Evolutionary conservation across 2,797 vertebrate genomes (phyloP), one percentile per base, ranked within the genome.

Genomic region (Vultur gryphus): DNA sequence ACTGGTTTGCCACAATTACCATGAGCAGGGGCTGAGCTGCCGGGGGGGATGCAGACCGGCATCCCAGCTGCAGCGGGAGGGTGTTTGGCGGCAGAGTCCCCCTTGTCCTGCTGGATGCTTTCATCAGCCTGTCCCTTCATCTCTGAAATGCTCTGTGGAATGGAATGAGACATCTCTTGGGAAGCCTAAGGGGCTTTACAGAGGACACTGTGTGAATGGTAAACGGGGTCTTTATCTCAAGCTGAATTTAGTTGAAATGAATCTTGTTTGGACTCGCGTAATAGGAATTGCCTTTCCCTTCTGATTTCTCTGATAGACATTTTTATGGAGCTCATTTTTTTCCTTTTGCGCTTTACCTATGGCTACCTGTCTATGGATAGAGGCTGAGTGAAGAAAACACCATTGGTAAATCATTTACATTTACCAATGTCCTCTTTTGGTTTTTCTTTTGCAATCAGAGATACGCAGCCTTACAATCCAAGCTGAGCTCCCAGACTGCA

Each of bases 381-480:
- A 73, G 66, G 44, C 39, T 58, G 44, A 54, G 49, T 62, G 55
- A 25, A 57, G 52, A 59, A 23, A 49, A 66, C 66, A 25, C 11
- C 16, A 0, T 33, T 57, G 59, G 54, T 62, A 51, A 78, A 90
- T 62, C 39, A 11, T 52, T 71, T 55, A 5, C 37, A 5, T 67
- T 57, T 62, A 35, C 70, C 39, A 26, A 2, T 20, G 48, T 66
- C 39, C 17, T 52, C n/a, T 41, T 26, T 6, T 15, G 35, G 20
- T 21, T n/a, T 77, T 77, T 20, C 43, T 46, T 33, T 57, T 51
- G 48, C 43, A 9, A 9, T 29, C 13, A 5, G 41, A 28, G n/a
- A 2, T 16, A 0, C 1, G 1, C 62, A 75, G 55, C 72, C 44
- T 20, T 23, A 2, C 52, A 5, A 3, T 11, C 46, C 46, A 2